Percentiles rank a stretch among this genome's conserved stretches.
These are phyloP conservation scores for Bufo gargarizans DNA, from an alignment of 2,113 vertebrate genomes.

Conservation along the genomic window DNA sequence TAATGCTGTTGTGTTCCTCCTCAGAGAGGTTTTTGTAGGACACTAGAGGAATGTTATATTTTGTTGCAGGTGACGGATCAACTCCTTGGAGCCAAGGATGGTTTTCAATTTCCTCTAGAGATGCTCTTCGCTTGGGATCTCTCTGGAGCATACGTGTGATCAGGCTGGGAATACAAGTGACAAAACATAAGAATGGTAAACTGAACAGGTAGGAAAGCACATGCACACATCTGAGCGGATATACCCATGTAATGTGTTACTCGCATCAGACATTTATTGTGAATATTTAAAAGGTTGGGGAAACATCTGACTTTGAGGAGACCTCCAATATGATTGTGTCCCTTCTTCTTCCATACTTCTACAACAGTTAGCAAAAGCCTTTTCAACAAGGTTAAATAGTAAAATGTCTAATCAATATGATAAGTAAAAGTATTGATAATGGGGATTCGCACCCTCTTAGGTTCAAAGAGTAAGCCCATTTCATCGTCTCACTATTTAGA, in stretches of 20 bases:
- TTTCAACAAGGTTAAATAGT: no score
- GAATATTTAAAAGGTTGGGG: no score
- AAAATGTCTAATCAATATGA: no score
- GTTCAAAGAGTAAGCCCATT: no score
- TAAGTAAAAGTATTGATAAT: no score
- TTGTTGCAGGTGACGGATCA: slow-evolving; percentile 95
- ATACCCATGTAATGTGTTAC: neutral
- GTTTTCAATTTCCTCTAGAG: slow-evolving; percentile 92
- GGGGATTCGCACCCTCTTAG: no score
- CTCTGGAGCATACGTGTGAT: slow-evolving; percentile 97
- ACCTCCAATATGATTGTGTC: no score
- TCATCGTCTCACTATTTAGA: no score
- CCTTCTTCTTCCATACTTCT: no score
- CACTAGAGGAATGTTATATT: slow-evolving; percentile 93
- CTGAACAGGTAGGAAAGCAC: neutral
- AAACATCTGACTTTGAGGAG: no score
- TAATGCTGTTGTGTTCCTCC: slow-evolving; percentile 96
- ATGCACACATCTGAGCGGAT: neutral
- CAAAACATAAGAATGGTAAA: slow-evolving; percentile 1
- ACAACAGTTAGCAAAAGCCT: no score
- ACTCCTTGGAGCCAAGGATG: slow-evolving; percentile 95
- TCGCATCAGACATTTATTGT: neutral
- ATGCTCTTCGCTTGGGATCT: slow-evolving; percentile 91
- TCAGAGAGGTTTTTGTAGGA: slow-evolving; percentile 96
- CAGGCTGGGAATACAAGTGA: slow-evolving; percentile 75